Evolutionary conservation across 2,113 vertebrate species (phyloP).

Genomic region (Pogonocichla stellata): DNA sequence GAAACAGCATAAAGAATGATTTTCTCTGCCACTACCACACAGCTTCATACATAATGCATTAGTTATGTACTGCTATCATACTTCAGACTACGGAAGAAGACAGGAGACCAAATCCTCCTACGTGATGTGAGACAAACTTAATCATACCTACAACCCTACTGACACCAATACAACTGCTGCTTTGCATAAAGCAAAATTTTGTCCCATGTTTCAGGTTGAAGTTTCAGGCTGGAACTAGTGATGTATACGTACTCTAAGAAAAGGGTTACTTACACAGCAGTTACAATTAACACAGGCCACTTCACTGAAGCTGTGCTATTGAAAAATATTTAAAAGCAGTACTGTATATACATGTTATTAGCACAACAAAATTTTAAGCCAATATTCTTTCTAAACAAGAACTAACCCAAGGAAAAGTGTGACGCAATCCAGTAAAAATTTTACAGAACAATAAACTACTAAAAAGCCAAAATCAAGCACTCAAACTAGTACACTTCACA

Average conservation of each 20-base stretch:
- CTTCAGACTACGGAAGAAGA: slow-evolving; percentile 9
- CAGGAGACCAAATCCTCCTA: slow-evolving; percentile 21
- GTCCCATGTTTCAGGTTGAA: neutral
- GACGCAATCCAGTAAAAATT: neutral
- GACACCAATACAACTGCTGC: neutral
- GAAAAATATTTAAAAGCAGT: neutral
- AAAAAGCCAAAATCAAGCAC: neutral
- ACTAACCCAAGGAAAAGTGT: neutral
- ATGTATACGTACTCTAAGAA: neutral
- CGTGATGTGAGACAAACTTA: slow-evolving; percentile 21
- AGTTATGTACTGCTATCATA: neutral
- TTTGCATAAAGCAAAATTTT: slow-evolving; percentile 17
- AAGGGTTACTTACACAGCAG: neutral
- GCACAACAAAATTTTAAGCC: neutral
- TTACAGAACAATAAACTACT: neutral
- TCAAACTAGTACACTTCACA: neutral
- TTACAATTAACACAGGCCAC: neutral
- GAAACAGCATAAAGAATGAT: slow-evolving; percentile 22
- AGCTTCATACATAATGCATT: slow-evolving; percentile 50
- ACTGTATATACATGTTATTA: neutral
- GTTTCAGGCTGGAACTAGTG: neutral
- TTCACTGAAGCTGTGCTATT: neutral
- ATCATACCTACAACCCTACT: neutral
- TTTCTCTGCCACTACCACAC: neutral
- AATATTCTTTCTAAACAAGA: neutral